phyloP scores from a whole-genome alignment of 2,797 vertebrate genomes.

The Halcyon leucocephala region DNA sequence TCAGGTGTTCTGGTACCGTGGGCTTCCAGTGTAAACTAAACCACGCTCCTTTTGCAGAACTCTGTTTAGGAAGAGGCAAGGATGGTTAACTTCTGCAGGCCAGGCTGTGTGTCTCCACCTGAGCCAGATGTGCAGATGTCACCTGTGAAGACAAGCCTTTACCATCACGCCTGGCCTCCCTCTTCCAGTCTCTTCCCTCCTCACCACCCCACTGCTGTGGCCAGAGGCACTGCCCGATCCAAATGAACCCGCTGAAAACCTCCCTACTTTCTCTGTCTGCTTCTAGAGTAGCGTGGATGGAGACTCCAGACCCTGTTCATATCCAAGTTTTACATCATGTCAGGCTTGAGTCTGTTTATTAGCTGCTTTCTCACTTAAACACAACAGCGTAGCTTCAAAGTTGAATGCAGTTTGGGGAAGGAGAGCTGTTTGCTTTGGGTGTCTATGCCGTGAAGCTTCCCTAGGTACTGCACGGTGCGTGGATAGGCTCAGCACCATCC shows the following conservation, averaged over 20 bases:
- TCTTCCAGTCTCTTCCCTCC: background rate
- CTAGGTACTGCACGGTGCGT: background rate
- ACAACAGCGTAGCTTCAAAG: background rate
- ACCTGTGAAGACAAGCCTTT: background rate
- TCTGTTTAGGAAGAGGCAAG: background rate
- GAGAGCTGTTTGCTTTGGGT: background rate
- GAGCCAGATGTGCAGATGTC: background rate
- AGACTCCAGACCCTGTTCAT: accelerated
- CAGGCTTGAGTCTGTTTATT: background rate
- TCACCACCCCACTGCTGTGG: background rate
- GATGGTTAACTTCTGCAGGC: background rate
- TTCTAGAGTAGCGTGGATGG: accelerated
- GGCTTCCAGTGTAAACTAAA: background rate
- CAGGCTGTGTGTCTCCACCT: background rate
- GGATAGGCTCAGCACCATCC: accelerated
- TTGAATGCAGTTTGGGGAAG: background rate
- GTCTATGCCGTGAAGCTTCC: background rate
- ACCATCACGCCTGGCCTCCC: accelerated
- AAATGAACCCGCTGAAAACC: accelerated
- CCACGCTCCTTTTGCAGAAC: background rate
- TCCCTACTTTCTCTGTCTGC: background rate
- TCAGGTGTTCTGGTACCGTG: background rate
- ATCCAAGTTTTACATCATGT: background rate
- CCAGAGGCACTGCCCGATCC: background rate
- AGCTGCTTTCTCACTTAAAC: background rate